Evolutionary conservation across 2,888 invertebrate species (phyloP), one percentile per base, ranked within the genome.

Genomic region (Caenorhabditis wallacei): DNA sequence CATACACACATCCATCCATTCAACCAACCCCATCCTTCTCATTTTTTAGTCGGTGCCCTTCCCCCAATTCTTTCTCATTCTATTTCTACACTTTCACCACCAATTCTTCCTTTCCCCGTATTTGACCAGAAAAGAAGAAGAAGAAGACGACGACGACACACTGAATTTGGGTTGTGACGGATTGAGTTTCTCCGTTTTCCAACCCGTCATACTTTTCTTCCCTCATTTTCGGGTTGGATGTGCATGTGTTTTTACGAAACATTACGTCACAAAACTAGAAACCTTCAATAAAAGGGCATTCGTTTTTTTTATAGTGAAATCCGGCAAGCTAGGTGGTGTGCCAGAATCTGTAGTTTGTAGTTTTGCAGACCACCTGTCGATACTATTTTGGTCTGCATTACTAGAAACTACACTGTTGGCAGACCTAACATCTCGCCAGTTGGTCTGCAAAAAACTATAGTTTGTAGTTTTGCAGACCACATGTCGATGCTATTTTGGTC

Each of bases 161-260:
- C 4, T n/a, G 30, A 61, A 43, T 61, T 61, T 61, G 61, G 61
- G 61, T 61, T 61, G 30, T 30, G 61, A 64, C 64, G 64, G 64
- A 64, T 64, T 64, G 51, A 64, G 64, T 64, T 64, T 64, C 64
- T 35, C 13, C 40, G 40, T 11, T 51, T 11, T 7, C 51, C 51
- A 18, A 2, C 22, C 30, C 30, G 30, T 30, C 30, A 30, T 30
- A 30, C 30, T 30, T 30, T 30, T 30, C 30, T 30, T 30, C 11
- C 11, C 22, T 35, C 37, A 57, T 57, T 56, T 56, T 53, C 20
- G 22, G 53, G 2, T 20, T 7, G 10, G 37, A 10, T 10, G 37
- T 37, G 10, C 10, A 10, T 37, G 37, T 43, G 43, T 43, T 4
- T 43, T 43, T 43, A 43, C 43, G 43, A 43, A 43, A 43, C 43